Conservation (phyloP, 2,113 vertebrate species). For the Archocentrus centrarchus region DNA sequence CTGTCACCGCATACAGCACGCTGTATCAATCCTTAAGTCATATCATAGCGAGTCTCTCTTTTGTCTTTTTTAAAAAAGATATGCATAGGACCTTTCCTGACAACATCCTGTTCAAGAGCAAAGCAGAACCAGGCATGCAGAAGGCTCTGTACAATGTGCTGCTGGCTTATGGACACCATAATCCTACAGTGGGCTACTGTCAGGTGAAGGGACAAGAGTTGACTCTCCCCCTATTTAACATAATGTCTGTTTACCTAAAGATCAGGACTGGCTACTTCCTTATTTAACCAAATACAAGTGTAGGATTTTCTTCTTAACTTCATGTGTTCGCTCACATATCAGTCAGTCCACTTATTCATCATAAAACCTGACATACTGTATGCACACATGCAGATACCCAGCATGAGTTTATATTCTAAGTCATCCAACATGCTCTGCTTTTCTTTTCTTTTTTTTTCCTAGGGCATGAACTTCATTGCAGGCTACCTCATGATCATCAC, state of each 20-base stretch:
- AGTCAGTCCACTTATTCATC: not conserved
- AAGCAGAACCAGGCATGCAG: slow-evolving; percentile 87
- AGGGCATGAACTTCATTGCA: slow-evolving; percentile 98
- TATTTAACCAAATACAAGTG: not conserved
- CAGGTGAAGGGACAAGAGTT: slow-evolving; percentile 82
- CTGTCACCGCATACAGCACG: not conserved
- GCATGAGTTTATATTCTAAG: not conserved
- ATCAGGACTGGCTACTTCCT: slow-evolving; percentile 15
- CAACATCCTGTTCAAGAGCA: slow-evolving; percentile 89
- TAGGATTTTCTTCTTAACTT: not conserved
- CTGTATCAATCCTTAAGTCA: not conserved
- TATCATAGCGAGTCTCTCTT: not conserved
- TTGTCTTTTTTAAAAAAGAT: slow-evolving; percentile 82
- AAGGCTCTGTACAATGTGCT: slow-evolving; percentile 88
- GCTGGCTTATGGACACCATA: slow-evolving; percentile 92
- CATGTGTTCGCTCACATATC: not conserved
- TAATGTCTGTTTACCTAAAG: slow-evolving; percentile 28
- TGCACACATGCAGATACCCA: not conserved
- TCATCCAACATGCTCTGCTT: slow-evolving; percentile 18
- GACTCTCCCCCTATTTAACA: not conserved
- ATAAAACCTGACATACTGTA: not conserved
- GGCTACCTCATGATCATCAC: slow-evolving; percentile 95
- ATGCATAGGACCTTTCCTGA: slow-evolving; percentile 97
- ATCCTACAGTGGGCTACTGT: slow-evolving; percentile 92
- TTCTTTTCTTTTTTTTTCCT: slow-evolving; percentile 67